Evolutionary conservation across 2,888 invertebrate genomes (phyloP), one percentile per base, ranked within the genome.

Genomic region (Pristionchus exspectatus): DNA sequence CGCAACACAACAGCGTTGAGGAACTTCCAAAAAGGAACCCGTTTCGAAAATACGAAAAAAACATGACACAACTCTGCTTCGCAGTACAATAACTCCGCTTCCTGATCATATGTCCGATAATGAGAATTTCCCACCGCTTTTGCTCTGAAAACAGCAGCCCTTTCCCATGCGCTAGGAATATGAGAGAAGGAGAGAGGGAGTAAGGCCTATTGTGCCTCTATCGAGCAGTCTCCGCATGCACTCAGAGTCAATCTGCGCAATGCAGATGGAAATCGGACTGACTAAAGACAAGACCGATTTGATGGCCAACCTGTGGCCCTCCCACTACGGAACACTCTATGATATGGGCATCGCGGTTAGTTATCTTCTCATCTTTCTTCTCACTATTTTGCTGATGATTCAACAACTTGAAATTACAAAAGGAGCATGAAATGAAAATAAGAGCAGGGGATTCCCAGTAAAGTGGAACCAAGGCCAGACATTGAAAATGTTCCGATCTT

Each of bases 321-420:
- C 69, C n/a, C 87, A 87, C 87, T 87, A 87, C 54, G 87, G 87
- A 69, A 87, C 69, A 1, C 72, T 87, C 27, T 87, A 50, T 30
- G 87, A 87, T 72, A 87, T 87, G 87, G 87, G 87, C n/a, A n/a
- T 72, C 10, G 38, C 72, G 69, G 87, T 87, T 4, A 69, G 69
- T 12, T 44, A 30, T 10, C 10, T n/a, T 63, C 7, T 24, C 59
- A 18, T 59, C 21, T 59, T 3, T 5, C 16, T 59, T 4, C 18
- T 14, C 2, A 9, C 56, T 59, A 59, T 59, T 18, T 18, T 16
- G 0, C 21, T 59, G 59, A 18, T 59, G 24, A 24, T 59, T 59
- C 18, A 59, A 50, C 44, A 9, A 50, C 44, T 50, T 1, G 44
- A 50, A 50, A 50, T 50, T 50, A 9, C 44, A 50, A 50, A 12